Conservation (phyloP, 2,888 invertebrate species). For the Macrophya alboannulata region DNA sequence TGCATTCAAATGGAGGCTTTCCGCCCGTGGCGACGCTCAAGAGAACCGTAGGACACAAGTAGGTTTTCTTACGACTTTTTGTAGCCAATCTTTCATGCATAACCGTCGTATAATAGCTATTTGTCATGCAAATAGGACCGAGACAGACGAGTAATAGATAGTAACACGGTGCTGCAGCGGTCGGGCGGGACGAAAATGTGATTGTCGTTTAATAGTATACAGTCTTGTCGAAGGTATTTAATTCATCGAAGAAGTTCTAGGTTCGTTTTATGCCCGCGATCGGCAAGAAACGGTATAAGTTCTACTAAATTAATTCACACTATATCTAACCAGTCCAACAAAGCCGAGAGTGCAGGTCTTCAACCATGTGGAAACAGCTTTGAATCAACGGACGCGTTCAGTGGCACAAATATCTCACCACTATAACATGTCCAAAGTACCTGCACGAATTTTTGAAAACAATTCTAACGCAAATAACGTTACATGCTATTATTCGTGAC, state of each 20-base stretch:
- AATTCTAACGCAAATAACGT: neutral
- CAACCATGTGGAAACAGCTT: slow-evolving; percentile 15
- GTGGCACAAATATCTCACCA: neutral
- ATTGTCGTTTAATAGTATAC: slow-evolving; percentile 51
- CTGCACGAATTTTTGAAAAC: neutral
- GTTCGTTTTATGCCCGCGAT: slow-evolving; percentile 26
- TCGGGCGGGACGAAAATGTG: slow-evolving; percentile 31
- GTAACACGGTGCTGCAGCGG: slow-evolving; percentile 17
- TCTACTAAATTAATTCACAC: slow-evolving; percentile 27
- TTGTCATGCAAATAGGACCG: slow-evolving; percentile 54
- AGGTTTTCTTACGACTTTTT: slow-evolving; percentile 46
- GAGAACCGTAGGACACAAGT: slow-evolving; percentile 39
- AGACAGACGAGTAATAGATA: slow-evolving; percentile 52
- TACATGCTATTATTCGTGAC: slow-evolving; percentile 8
- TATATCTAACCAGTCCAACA: neutral
- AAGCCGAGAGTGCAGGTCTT: slow-evolving; percentile 1
- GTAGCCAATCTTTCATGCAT: slow-evolving; percentile 54
- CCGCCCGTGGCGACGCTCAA: slow-evolving; percentile 47
- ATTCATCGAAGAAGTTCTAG: slow-evolving; percentile 32
- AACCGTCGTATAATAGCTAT: slow-evolving; percentile 50
- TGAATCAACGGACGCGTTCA: neutral
- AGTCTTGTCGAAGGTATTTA: slow-evolving; percentile 42
- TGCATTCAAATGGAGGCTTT: slow-evolving; percentile 54
- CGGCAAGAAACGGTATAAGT: slow-evolving; percentile 3
- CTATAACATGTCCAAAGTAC: neutral